Base-by-base conservation (phyloP, 2,888 invertebrate species). In the Julus scandinavius region DNA sequence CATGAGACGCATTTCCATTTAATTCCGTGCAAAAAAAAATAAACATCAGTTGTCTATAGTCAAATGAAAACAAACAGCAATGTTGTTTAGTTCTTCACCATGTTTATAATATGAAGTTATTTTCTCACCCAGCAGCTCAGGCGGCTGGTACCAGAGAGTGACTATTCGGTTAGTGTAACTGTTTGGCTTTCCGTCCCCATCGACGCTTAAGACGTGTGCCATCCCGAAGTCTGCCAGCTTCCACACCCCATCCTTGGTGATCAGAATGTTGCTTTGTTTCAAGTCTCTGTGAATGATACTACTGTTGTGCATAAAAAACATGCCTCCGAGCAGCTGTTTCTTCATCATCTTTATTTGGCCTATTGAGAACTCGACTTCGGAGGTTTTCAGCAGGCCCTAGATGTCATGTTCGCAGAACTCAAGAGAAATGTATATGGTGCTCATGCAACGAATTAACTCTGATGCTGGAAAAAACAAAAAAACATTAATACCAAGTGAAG, bases 141-240 rank as follows among this genome's bases (percentile, higher is more conserved):
- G 95, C 38, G 95, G 95, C 63, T 96, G 92, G 92, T 99, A 99
- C 99, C 99, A 98, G 88, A 99, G 92, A 0, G 99, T 99, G 0
- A 99, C 98, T 0, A 99, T 99, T 90, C 99, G 94, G 92, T 99
- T 99, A n/a, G 99, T 99, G 92, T 99, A 99, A 91, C 94, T 94
- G 92, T 96, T 96, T 41, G 95, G 96, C 91, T 95, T 95, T 84
- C 96, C 97, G 90, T 96, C 96, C 93, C 97, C 97, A 9, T 95
- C 96, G 11, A 96, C 94, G 92, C 97, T 98, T 92, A 98, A 97
- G 0, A 98, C 98, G 91, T 99, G 93, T 0, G 99, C 99, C 89
- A 99, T 93, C 88, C 99, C 99, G 93, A 99, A 99, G 93, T n/a
- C 99, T 99, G 99, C 99, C 89, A 99, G 92, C 93, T 99, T 99